phyloP scores from a whole-genome alignment of 2,888 invertebrate genomes.

The Melanostoma scalare region DNA sequence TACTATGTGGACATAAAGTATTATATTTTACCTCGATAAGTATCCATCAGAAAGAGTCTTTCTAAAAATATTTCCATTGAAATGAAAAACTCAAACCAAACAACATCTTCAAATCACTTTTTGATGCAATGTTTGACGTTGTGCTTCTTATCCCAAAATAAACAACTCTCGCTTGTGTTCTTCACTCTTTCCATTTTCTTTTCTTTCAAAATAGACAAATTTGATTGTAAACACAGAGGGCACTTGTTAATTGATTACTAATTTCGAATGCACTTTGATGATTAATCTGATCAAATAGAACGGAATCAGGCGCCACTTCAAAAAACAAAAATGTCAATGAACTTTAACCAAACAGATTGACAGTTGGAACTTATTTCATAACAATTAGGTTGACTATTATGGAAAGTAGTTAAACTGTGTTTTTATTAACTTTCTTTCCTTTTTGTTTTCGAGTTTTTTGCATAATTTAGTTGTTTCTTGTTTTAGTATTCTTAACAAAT shows the following conservation, averaged over 20 bases:
- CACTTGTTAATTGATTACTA: conserved; percentile 59
- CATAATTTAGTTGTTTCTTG: too few species aligned
- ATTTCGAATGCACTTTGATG: conserved; percentile 51
- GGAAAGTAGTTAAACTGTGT: too few species aligned
- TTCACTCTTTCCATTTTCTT: neutral
- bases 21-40: too few species aligned
- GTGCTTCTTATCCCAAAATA: conserved; percentile 26
- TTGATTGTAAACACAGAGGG: conserved; percentile 46
- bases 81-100: conserved; percentile 13
- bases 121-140: conserved; percentile 64
- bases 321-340: conserved; percentile 18
- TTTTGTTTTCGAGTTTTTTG: too few species aligned
- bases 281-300: conserved; percentile 5
- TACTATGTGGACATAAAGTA: too few species aligned
- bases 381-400: neutral
- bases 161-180: conserved; percentile 45
- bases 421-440: too few species aligned
- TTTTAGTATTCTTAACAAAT: too few species aligned
- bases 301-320: conserved; percentile 46
- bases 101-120: conserved; percentile 38
- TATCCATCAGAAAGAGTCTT: too few species aligned
- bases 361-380: neutral
- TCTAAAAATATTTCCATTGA: too few species aligned
- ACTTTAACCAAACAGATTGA: neutral
- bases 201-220: conserved; percentile 33